A percentile compares a stretch with the other conserved stretches of the same genome.
Conservation (phyloP, 2,888 invertebrate genomes). For the Andrena bicolor region DNA sequence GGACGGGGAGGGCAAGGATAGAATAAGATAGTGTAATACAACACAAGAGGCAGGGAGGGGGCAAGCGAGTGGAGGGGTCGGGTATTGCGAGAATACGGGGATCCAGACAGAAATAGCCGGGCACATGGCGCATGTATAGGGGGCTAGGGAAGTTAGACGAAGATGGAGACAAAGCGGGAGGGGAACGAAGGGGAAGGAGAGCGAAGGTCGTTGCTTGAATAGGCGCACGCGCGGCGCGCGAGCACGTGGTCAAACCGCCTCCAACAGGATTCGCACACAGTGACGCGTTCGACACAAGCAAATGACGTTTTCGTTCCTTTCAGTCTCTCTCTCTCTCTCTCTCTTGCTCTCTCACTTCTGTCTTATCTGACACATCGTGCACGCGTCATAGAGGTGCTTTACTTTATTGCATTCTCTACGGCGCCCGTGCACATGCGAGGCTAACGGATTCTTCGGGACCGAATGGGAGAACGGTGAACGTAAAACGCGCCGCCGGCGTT, state of each 20-base stretch:
- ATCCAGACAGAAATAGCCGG: constrained; percentile 29
- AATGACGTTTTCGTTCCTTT: constrained; percentile 42
- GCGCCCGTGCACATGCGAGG: background rate
- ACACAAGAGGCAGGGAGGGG: background rate
- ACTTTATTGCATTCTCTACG: constrained; percentile 31
- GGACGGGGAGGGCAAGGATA: background rate
- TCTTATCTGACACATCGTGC: constrained; percentile 35
- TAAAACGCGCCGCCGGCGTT: background rate
- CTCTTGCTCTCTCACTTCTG: background rate
- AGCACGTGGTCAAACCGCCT: constrained; percentile 67
- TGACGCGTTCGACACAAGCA: constrained; percentile 29
- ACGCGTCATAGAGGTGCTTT: constrained; percentile 10
- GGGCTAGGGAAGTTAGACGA: background rate
- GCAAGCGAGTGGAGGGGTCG: background rate
- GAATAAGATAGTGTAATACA: background rate
- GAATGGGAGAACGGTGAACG: background rate
- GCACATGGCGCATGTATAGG: background rate
- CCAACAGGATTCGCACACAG: constrained; percentile 39
- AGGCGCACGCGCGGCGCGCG: constrained; percentile 68
- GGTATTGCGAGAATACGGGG: constrained; percentile 24
- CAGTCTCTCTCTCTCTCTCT: background rate
- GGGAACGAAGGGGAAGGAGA: constrained; percentile 38
- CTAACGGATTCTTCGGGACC: background rate
- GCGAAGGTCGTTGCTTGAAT: constrained; percentile 66
- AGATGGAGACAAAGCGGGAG: constrained; percentile 13